These are phyloP conservation scores for Cheilosia soror DNA, from an alignment of 2,888 invertebrate genomes.

Conservation along the genomic window DNA sequence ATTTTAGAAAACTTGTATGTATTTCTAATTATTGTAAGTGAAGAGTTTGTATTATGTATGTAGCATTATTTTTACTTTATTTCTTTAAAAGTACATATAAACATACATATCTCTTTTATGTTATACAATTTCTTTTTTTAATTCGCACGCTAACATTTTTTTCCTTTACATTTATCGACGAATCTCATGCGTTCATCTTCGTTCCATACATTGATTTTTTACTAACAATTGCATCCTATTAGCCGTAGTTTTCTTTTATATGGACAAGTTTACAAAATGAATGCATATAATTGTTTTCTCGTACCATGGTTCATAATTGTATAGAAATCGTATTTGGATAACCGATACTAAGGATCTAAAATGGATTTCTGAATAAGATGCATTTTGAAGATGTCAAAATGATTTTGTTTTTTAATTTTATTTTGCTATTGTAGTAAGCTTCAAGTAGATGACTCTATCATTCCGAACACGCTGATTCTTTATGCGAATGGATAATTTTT, in stretches of 20 bases:
- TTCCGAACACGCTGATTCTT: constrained; percentile 19
- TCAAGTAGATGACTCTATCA: constrained; percentile 35
- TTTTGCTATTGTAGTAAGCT: constrained; percentile 46
- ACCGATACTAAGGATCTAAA: background rate
- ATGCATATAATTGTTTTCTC: background rate
- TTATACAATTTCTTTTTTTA: constrained; percentile 1
- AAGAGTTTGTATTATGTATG: constrained; percentile 37
- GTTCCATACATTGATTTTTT: background rate
- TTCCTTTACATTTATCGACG: background rate
- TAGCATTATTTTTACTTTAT: constrained; percentile 8
- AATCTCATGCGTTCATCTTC: constrained; percentile 1
- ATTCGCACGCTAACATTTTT: constrained; percentile 8
- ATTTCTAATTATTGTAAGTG: constrained; percentile 46
- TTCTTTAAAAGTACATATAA: constrained; percentile 24
- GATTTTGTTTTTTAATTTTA: background rate
- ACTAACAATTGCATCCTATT: constrained; percentile 33
- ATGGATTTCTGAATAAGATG: constrained; percentile 5
- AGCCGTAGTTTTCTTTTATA: constrained; percentile 7
- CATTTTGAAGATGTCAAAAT: constrained; percentile 1
- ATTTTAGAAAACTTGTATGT: constrained; percentile 24
- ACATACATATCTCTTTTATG: constrained; percentile 9
- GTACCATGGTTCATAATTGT: background rate
- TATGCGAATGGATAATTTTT: constrained; percentile 9
- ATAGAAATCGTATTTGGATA: constrained; percentile 7
- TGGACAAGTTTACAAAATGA: constrained; percentile 7